Evolutionary conservation across 2,797 vertebrate species (phyloP).

Genomic region (Gallirallus australis): DNA sequence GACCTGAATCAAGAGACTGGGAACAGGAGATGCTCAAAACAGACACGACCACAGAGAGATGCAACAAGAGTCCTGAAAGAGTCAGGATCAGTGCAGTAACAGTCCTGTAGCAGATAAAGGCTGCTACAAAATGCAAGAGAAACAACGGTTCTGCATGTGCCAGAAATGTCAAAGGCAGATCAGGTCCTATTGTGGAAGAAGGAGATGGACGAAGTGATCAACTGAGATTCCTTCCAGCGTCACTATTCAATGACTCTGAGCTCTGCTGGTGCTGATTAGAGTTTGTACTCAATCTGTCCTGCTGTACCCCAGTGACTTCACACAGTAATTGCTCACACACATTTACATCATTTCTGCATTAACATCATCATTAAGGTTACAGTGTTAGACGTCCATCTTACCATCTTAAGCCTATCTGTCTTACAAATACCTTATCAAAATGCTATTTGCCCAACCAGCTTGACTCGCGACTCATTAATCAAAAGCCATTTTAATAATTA

Average conservation of each 20-base stretch:
- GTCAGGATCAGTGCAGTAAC: not conserved
- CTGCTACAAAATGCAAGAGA: not conserved
- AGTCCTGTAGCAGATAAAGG: not conserved
- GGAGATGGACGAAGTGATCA: not conserved
- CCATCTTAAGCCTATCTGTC: slow-evolving; percentile 3
- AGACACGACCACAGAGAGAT: not conserved
- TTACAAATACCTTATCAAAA: slow-evolving; percentile 64
- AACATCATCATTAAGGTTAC: slow-evolving; percentile 16
- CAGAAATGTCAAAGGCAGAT: not conserved
- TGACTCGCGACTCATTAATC: slow-evolving; percentile 53
- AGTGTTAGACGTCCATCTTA: not conserved
- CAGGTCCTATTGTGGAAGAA: not conserved
- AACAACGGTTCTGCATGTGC: not conserved
- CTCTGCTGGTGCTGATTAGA: not conserved
- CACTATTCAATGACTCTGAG: not conserved
- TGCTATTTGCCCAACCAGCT: slow-evolving; percentile 26
- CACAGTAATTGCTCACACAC: not conserved
- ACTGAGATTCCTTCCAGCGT: not conserved
- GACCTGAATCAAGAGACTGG: not conserved
- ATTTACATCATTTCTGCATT: slow-evolving; percentile 39
- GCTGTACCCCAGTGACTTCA: not conserved
- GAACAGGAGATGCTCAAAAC: not conserved
- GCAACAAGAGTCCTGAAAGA: not conserved
- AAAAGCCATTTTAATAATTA: slow-evolving; percentile 59
- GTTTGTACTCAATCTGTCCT: not conserved